Evolutionary conservation across 2,888 invertebrate genomes (phyloP).

Genomic region (Agriotes lineatus): DNA sequence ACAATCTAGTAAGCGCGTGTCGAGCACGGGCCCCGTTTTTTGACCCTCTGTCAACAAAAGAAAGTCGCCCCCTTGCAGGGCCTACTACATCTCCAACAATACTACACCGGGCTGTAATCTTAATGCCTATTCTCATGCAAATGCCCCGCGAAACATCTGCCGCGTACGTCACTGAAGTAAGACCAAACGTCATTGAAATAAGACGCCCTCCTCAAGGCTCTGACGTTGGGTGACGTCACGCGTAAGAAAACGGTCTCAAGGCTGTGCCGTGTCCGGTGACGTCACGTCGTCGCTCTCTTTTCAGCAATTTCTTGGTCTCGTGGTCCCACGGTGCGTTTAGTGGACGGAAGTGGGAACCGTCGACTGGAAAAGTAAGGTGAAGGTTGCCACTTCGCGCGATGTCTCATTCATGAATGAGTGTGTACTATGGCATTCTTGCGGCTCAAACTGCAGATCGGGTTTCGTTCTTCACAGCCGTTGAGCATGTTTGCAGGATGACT

Average conservation of each 20-base stretch:
- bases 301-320: slow-evolving; percentile 35
- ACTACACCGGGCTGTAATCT: slow-evolving; percentile 65
- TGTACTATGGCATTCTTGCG: no score
- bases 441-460: no score
- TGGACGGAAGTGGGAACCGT: slow-evolving; percentile 30
- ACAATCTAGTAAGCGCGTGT: slow-evolving; percentile 65
- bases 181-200: slow-evolving; percentile 44
- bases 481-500: no score
- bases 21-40: slow-evolving; percentile 65
- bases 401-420: slow-evolving; percentile 19
- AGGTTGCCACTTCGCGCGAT: slow-evolving; percentile 31
- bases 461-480: no score
- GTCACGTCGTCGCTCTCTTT: slow-evolving; percentile 54
- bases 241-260: slow-evolving; percentile 65
- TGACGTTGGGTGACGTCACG: slow-evolving; percentile 54
- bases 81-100: slow-evolving; percentile 57
- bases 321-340: slow-evolving; percentile 19
- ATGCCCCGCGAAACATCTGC: slow-evolving; percentile 61
- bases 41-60: slow-evolving; percentile 64
- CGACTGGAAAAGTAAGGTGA: slow-evolving; percentile 39
- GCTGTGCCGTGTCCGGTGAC: slow-evolving; percentile 63
- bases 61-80: slow-evolving; percentile 60
- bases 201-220: slow-evolving; percentile 47
- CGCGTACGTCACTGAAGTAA: slow-evolving; percentile 48
- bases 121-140: slow-evolving; percentile 66